These are phyloP conservation scores for Philaenus spumarius DNA, from an alignment of 1,140 invertebrate genomes.

Conservation along the genomic window DNA sequence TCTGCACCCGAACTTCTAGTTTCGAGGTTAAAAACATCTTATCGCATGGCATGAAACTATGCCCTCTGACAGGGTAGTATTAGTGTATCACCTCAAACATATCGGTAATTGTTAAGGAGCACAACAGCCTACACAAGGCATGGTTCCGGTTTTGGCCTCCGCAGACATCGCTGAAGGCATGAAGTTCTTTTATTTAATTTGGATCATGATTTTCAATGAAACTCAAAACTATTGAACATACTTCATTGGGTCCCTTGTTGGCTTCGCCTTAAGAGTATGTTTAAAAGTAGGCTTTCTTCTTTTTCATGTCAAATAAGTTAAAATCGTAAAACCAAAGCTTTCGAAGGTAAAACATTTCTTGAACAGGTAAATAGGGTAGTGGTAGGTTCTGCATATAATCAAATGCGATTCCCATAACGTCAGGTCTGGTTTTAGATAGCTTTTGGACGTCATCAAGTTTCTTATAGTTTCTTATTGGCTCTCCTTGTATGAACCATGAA, in stretches of 20 bases:
- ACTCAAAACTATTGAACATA: constrained; percentile 19
- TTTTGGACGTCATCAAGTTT: background rate
- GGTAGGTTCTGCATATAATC: constrained; percentile 25
- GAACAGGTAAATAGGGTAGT: constrained; percentile 19
- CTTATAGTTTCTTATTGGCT: constrained; percentile 20
- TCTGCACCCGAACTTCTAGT: no score
- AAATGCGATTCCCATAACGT: constrained; percentile 13
- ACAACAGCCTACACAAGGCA: no score
- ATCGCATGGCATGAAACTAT: no score
- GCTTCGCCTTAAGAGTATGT: constrained; percentile 27
- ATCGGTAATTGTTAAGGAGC: no score
- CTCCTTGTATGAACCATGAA: constrained; percentile 12
- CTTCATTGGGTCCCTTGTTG: constrained; percentile 25
- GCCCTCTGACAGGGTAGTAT: no score
- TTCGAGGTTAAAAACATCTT: no score
- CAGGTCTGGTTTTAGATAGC: background rate
- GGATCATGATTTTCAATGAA: background rate
- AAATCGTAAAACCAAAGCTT: constrained; percentile 21
- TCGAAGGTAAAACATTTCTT: constrained; percentile 24
- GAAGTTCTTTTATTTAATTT: background rate
- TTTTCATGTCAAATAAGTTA: constrained; percentile 19
- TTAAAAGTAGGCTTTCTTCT: constrained; percentile 26
- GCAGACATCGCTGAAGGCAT: no score
- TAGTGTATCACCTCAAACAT: no score
- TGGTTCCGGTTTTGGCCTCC: no score